Conservation (phyloP, 2,888 invertebrate species). For the Drosophila hamatofila region DNA sequence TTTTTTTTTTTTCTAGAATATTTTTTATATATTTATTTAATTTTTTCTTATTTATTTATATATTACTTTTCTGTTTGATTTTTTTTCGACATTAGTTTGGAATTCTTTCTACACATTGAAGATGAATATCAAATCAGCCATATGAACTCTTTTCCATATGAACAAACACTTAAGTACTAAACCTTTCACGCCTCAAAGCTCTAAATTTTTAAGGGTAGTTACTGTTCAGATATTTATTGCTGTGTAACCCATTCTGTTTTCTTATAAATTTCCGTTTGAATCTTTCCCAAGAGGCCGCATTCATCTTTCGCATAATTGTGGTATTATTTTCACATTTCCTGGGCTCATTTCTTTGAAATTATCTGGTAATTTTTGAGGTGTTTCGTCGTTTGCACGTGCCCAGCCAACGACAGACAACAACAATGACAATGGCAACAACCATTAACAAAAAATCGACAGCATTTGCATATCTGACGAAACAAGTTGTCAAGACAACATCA, state of each 20-base stretch:
- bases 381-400: slow-evolving; percentile 57
- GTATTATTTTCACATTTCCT: slow-evolving; percentile 55
- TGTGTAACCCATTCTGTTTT: background rate
- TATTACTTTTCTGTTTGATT: too few species aligned
- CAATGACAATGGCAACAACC: slow-evolving; percentile 35
- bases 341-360: slow-evolving; percentile 54
- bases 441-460: slow-evolving; percentile 46
- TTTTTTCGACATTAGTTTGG: too few species aligned
- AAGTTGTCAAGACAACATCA: slow-evolving; percentile 69
- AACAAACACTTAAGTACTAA: background rate
- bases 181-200: background rate
- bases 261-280: background rate
- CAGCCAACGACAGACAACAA: slow-evolving; percentile 12
- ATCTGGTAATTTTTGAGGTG: slow-evolving; percentile 56
- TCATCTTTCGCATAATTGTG: slow-evolving; percentile 25
- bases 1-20: too few species aligned
- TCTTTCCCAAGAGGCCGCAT: slow-evolving; percentile 16
- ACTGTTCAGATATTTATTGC: background rate
- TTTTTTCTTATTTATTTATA: too few species aligned
- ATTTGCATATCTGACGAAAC: slow-evolving; percentile 80
- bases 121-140: too few species aligned
- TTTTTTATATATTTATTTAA: too few species aligned
- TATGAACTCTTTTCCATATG: background rate
- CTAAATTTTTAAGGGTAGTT: background rate
- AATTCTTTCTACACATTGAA: too few species aligned